Percentiles rank a stretch among this genome's conserved stretches.
These are phyloP conservation scores for Empis livida DNA, from an alignment of 2,888 invertebrate genomes.

Conservation along the genomic window DNA sequence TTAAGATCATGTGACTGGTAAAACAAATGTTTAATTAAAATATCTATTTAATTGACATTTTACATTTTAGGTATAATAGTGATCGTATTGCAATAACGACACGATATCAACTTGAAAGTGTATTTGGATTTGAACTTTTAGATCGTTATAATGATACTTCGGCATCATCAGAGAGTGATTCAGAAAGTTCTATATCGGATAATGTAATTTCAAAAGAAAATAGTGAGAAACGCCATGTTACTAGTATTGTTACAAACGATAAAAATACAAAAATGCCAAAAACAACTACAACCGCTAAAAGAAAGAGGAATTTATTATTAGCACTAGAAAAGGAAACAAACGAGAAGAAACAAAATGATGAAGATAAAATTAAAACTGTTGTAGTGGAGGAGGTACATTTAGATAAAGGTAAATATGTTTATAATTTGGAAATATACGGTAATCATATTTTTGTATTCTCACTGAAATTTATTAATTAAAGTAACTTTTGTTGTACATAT, in stretches of 20 bases:
- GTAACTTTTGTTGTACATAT: no score
- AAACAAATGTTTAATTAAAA: not conserved
- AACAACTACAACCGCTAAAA: not conserved
- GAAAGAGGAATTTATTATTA: not conserved
- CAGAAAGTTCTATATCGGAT: conserved; percentile 5
- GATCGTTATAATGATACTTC: conserved; percentile 13
- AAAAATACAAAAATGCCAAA: not conserved
- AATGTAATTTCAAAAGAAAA: not conserved
- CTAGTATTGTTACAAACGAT: no score
- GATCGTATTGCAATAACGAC: conserved; percentile 22
- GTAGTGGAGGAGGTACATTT: not conserved
- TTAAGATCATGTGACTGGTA: conserved; percentile 22
- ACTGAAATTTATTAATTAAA: no score
- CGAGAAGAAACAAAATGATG: not conserved
- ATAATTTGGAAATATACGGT: no score
- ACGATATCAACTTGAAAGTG: conserved; percentile 19
- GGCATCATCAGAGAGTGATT: conserved; percentile 9
- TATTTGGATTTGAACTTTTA: conserved; percentile 19
- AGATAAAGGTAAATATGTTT: not conserved
- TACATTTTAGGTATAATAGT: conserved; percentile 20
- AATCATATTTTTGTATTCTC: no score
- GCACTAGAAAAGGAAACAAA: not conserved
- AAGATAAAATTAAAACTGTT: not conserved
- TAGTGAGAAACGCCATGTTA: not conserved
- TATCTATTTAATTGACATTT: not conserved